Evolutionary conservation across 92 coral and sea anemone genomes (phyloP).

Genomic region (Montipora capitata): DNA sequence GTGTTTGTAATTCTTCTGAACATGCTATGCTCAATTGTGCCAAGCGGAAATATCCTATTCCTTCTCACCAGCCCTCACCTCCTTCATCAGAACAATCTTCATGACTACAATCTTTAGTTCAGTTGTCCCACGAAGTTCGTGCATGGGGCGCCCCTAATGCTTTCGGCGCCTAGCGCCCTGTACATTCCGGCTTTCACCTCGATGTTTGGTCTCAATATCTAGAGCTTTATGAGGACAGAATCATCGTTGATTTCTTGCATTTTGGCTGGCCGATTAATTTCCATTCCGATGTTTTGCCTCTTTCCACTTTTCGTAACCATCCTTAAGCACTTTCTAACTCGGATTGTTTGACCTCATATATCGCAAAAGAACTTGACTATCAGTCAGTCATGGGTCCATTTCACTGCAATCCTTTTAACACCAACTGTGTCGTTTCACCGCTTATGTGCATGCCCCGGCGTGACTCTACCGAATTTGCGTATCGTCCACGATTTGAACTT

Average conservation of each 20-base stretch:
- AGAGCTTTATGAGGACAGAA: slow-evolving; percentile 60
- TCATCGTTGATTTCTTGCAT: slow-evolving; percentile 57
- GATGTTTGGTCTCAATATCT: slow-evolving; percentile 42
- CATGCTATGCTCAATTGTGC: slow-evolving; percentile 57
- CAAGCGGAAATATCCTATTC: slow-evolving; percentile 36
- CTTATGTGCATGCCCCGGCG: slow-evolving; percentile 63
- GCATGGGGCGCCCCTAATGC: slow-evolving; percentile 26
- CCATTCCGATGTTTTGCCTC: background rate
- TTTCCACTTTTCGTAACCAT: slow-evolving; percentile 50
- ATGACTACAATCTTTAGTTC: slow-evolving; percentile 18
- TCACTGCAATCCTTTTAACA: slow-evolving; percentile 44
- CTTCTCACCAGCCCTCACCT: slow-evolving; percentile 21
- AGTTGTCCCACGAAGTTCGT: slow-evolving; percentile 27
- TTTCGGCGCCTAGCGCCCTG: slow-evolving; percentile 30
- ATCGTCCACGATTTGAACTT: slow-evolving; percentile 65
- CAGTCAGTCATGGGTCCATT: slow-evolving; percentile 55
- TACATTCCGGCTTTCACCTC: slow-evolving; percentile 30
- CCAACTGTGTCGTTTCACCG: slow-evolving; percentile 64
- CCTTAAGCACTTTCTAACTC: slow-evolving; percentile 44
- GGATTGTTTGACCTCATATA: slow-evolving; percentile 36
- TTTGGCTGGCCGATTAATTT: slow-evolving; percentile 67
- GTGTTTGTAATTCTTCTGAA: slow-evolving; percentile 49
- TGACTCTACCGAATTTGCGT: slow-evolving; percentile 57
- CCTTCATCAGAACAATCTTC: background rate
- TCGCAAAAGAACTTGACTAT: slow-evolving; percentile 48